Conservation (phyloP, 2,797 vertebrate genomes). For the Smutsia temminckii region DNA sequence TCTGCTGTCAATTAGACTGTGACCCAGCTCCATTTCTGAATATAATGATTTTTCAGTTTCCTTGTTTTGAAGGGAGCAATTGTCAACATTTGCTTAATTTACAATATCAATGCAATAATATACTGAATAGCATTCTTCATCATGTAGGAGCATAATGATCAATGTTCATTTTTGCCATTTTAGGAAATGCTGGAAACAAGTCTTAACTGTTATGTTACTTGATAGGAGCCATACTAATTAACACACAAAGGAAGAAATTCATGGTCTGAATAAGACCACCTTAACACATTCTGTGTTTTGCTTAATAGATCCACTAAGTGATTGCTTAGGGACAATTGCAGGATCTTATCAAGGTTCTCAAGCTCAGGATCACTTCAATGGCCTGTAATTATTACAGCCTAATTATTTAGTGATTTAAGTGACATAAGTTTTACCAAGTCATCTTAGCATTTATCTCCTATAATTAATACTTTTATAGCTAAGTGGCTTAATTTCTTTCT, state of each 20-base stretch:
- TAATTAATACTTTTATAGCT: slow-evolving; percentile 27
- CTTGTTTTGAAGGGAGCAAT: not conserved
- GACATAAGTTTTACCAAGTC: not conserved
- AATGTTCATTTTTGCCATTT: not conserved
- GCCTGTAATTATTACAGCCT: not conserved
- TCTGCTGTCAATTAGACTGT: not conserved
- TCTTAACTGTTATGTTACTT: not conserved
- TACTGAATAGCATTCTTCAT: not conserved
- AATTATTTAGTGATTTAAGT: not conserved
- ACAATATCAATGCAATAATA: not conserved
- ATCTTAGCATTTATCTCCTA: not conserved
- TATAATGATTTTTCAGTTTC: not conserved
- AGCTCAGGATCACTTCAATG: not conserved
- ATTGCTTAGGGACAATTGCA: not conserved
- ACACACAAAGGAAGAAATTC: not conserved
- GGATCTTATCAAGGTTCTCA: not conserved
- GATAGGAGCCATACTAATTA: not conserved
- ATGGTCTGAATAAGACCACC: not conserved
- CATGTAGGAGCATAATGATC: not conserved
- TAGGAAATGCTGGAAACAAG: not conserved
- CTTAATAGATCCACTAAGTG: not conserved
- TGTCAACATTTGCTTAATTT: not conserved
- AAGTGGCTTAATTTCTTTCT: not conserved
- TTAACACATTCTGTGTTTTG: not conserved
- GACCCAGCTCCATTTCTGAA: not conserved